Base-by-base conservation (phyloP, 2,888 invertebrate species). In the Eumerus sabulonum region DNA sequence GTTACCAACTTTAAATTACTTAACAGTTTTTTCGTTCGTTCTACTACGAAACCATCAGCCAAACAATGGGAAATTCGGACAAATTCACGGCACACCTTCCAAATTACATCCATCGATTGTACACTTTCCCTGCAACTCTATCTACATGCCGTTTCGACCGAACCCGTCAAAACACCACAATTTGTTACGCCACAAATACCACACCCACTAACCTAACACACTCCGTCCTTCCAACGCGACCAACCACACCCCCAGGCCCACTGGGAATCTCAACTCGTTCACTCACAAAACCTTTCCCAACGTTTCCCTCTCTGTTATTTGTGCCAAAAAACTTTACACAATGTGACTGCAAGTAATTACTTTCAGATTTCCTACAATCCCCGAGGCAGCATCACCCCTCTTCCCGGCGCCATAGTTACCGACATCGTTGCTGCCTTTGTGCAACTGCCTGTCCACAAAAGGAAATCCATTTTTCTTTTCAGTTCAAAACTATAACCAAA, bases 271-370 rank as follows among this genome's bases (percentile, higher is more conserved):
- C 11, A 40, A 40, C 11, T 40, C 38, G 16, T 48, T 11, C 47
- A 27, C 40, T 16, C n/a, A 27, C 12, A 14, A 9, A n/a, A 42
- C 4, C 16, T 7, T 9, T 45, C n/a, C n/a, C 27, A 42, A 9
- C 16, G 12, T 9, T 45, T n/a, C n/a, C 27, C 27, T 4, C 27
- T 27, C 27, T 1, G 38, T n/a, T 12, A n/a, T 13, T 14, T 45
- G 51, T 53, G 63, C 45, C 53, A 59, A 57, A 48, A 62, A 54
- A 47, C 35, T 59, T 64, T 57, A 9, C 27, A 62, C 47, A 71
- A 50, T 56, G 71, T 62, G 77, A 73, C 63, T 79, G 77, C 68
- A 68, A 63, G 68, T 79, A 79, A 79, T 79, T 79, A 79, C 68
- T 79, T 77, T 60, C 16, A 73, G 68, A 59, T 77, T 73, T 68